Conservation (phyloP, 2,888 invertebrate genomes). For the Cantharis flavilabris region DNA sequence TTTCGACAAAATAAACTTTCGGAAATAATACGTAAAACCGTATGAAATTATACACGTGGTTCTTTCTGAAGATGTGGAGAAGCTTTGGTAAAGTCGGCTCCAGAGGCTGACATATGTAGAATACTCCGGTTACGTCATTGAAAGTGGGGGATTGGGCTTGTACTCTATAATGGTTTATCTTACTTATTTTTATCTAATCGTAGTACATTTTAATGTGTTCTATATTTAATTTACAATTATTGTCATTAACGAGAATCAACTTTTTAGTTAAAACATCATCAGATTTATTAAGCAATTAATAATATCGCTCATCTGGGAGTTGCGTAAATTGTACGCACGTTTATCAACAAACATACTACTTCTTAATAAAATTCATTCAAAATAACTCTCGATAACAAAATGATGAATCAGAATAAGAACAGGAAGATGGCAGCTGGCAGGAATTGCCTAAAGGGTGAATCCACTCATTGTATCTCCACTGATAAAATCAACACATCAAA, state of each 20-base stretch:
- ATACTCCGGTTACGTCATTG: constrained; percentile 25
- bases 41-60: constrained; percentile 14
- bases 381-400: neutral
- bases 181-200: constrained; percentile 17
- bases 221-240: constrained; percentile 3
- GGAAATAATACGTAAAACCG: constrained; percentile 2
- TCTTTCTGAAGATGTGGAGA: constrained; percentile 26
- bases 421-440: neutral
- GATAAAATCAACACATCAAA: neutral
- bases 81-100: constrained; percentile 28
- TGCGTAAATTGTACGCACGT: neutral
- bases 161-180: constrained; percentile 9
- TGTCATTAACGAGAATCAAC: neutral
- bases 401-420: neutral
- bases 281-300: neutral
- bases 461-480: neutral
- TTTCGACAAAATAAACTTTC: neutral
- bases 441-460: neutral
- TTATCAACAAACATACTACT: neutral
- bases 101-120: constrained; percentile 28
- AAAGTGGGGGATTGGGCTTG: constrained; percentile 23
- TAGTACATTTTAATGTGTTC: constrained; percentile 3
- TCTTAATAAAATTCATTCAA: neutral
- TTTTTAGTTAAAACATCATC: neutral
- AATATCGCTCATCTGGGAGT: neutral